Percentiles rank a stretch among this genome's conserved stretches.
phyloP scores from a whole-genome alignment of 2,113 vertebrate species.

The Rhabdornis inornatus region DNA sequence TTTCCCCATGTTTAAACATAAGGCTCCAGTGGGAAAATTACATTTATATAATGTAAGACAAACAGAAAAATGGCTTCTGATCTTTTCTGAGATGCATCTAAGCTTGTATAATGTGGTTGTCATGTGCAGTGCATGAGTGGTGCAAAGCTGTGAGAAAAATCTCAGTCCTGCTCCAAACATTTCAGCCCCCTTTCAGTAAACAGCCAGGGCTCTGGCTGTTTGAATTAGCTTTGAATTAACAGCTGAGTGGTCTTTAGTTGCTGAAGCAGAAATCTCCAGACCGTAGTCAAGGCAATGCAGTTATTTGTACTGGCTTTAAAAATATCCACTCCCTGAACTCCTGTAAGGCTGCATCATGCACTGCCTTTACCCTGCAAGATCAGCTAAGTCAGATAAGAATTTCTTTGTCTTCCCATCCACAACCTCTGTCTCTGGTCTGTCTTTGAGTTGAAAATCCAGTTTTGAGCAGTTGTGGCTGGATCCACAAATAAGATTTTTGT shows the following conservation, averaged over 20 bases:
- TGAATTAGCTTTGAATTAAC: constrained; percentile 23
- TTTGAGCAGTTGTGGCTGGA: background rate
- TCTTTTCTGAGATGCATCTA: background rate
- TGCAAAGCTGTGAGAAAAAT: background rate
- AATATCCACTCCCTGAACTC: background rate
- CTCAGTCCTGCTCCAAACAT: background rate
- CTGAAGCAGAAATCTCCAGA: constrained; percentile 5
- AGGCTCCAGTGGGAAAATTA: background rate
- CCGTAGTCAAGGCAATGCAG: background rate
- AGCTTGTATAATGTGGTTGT: background rate
- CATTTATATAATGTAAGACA: background rate
- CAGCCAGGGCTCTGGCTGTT: background rate
- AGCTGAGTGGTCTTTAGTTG: background rate
- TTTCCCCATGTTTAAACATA: background rate
- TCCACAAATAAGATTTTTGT: background rate
- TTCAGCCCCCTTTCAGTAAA: background rate
- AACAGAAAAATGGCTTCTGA: background rate
- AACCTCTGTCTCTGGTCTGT: background rate
- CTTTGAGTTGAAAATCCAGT: background rate
- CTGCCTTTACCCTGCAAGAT: background rate
- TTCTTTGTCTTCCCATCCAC: background rate
- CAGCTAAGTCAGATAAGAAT: background rate
- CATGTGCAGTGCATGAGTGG: background rate
- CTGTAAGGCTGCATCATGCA: background rate
- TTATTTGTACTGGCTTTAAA: constrained; percentile 18